Evolutionary conservation across 2,888 invertebrate genomes (phyloP).

Genomic region (Coenonympha glycerion): DNA sequence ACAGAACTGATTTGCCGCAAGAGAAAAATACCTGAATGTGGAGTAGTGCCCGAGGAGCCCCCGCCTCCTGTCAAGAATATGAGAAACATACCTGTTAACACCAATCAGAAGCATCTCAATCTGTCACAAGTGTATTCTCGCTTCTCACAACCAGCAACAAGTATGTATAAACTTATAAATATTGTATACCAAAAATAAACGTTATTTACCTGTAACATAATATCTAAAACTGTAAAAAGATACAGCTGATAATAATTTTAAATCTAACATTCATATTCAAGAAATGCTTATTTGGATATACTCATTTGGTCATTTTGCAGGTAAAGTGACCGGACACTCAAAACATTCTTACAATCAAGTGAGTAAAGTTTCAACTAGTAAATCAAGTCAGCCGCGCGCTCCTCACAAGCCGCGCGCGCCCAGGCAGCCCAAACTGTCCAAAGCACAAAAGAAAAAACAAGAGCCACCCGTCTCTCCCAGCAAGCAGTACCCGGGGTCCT

Average conservation of each 20-base stretch:
- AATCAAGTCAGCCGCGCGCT: conserved; percentile 56
- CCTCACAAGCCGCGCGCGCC: conserved; percentile 50
- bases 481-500: conserved; percentile 46
- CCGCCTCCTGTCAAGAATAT: conserved; percentile 59
- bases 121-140: conserved; percentile 70
- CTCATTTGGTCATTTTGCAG: conserved; percentile 44
- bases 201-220: not conserved
- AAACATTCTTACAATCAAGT: conserved; percentile 74
- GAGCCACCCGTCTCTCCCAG: conserved; percentile 48
- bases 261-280: not conserved
- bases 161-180: conserved; percentile 40
- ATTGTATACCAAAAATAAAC: not conserved
- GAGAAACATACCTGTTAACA: conserved; percentile 61
- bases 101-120: conserved; percentile 69
- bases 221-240: no score
- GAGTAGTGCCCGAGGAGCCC: conserved; percentile 48
- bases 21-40: conserved; percentile 59
- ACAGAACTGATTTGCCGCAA: conserved; percentile 64
- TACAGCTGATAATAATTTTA: no score
- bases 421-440: conserved; percentile 46
- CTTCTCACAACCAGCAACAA: conserved; percentile 64
- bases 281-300: not conserved
- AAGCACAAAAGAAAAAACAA: conserved; percentile 53
- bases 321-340: conserved; percentile 67
- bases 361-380: conserved; percentile 72